Conservation (phyloP, 2,113 vertebrate species). For the Cyprinodon brontotheroides region DNA sequence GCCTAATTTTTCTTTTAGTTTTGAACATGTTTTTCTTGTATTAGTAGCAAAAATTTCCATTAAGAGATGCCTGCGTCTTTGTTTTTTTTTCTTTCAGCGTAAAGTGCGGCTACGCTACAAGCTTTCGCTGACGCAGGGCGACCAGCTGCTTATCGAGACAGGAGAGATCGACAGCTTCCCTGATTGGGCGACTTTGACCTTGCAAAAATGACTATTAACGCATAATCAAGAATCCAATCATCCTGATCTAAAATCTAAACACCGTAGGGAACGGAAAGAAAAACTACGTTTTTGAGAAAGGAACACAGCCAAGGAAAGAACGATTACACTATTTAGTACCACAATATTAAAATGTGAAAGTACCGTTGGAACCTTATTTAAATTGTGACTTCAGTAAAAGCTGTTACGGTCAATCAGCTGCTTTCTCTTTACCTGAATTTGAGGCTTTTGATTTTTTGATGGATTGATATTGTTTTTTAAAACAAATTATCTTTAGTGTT, state of each 20-base stretch:
- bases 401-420: background rate
- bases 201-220: slow-evolving; percentile 8
- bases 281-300: background rate
- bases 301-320: background rate
- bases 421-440: background rate
- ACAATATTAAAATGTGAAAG: background rate
- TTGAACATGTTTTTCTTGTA: background rate
- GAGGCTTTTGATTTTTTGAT: background rate
- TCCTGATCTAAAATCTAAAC: background rate
- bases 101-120: slow-evolving; percentile 83
- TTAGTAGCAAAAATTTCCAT: background rate
- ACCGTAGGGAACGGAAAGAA: background rate
- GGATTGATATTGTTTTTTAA: background rate
- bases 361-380: too few relatives aligned
- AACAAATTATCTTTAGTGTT: background rate
- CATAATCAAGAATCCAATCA: background rate
- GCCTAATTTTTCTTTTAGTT: background rate
- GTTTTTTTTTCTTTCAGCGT: slow-evolving; percentile 59
- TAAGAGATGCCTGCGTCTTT: background rate
- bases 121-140: slow-evolving; percentile 79
- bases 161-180: slow-evolving; percentile 85
- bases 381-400: background rate
- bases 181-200: slow-evolving; percentile 71
- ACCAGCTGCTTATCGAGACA: slow-evolving; percentile 70
- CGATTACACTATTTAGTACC: background rate